Conservation (phyloP, 2,113 vertebrate species). For the Jaculus jaculus region DNA sequence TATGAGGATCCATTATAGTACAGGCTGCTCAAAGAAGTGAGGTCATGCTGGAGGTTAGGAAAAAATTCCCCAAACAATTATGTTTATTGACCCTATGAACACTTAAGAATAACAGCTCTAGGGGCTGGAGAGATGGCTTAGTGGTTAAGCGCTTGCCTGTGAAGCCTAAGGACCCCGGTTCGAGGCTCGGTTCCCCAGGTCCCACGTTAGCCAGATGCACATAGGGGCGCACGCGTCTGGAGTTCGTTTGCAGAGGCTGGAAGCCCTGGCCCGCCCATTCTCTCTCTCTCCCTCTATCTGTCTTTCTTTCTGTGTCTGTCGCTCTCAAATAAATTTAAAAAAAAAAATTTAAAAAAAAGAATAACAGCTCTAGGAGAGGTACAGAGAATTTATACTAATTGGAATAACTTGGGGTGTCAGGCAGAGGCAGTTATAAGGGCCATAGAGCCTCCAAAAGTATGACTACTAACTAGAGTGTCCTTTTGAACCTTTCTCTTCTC, state of each 20-base stretch:
- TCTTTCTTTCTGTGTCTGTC: too few species aligned
- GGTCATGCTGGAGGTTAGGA: neutral
- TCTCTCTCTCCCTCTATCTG: too few species aligned
- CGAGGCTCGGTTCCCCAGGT: too few species aligned
- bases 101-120: neutral
- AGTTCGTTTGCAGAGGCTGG: too few species aligned
- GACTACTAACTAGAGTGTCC: neutral
- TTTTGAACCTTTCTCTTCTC: slow-evolving; percentile 28
- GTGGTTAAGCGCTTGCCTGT: too few species aligned
- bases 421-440: slow-evolving; percentile 6
- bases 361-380: neutral
- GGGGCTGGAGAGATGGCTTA: too few species aligned
- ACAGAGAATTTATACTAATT: neutral
- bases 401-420: slow-evolving; percentile 27
- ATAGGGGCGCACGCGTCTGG: too few species aligned
- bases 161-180: too few species aligned
- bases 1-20: neutral
- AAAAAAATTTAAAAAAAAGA: too few species aligned
- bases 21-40: neutral
- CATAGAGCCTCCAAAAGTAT: slow-evolving; percentile 13
- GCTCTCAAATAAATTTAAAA: too few species aligned
- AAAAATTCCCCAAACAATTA: neutral
- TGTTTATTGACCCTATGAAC: neutral
- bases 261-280: too few species aligned
- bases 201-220: too few species aligned